A percentile compares a stretch with the other conserved stretches of the same genome.
Evolutionary conservation across 2,113 vertebrate species (phyloP).

Genomic region (Galemys pyrenaicus): DNA sequence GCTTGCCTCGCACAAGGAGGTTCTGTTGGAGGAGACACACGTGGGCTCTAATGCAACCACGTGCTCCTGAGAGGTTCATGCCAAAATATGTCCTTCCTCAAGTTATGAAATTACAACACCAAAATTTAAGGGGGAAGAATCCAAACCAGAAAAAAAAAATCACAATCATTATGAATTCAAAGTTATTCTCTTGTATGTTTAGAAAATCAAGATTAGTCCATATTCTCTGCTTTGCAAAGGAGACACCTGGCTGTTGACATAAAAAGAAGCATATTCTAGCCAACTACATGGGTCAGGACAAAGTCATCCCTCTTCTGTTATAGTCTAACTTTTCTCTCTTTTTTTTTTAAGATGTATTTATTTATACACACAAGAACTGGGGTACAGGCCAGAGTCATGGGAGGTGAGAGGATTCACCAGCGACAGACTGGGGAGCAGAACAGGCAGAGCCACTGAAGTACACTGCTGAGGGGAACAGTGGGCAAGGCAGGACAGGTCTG

Average conservation of each 20-base stretch:
- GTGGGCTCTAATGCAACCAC: not conserved
- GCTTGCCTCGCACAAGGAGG: not conserved
- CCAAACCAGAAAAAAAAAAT: not conserved
- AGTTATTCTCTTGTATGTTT: not conserved
- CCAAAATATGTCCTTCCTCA: not conserved
- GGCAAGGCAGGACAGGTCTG: no score
- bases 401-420: no score
- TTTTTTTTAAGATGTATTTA: no score
- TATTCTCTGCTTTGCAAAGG: not conserved
- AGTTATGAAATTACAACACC: not conserved
- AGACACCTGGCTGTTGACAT: no score
- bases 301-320: not conserved
- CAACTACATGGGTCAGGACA: not conserved
- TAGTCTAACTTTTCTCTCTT: not conserved
- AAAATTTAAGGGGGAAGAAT: not conserved
- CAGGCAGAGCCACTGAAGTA: no score
- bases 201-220: not conserved
- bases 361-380: no score
- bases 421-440: no score
- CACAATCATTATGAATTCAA: not conserved
- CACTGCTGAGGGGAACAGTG: no score
- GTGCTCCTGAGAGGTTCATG: not conserved
- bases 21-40: not conserved
- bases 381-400: no score
- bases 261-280: not conserved